These are phyloP conservation scores for Pseudomyrmex flavicornis DNA, from an alignment of 1,140 invertebrate genomes.

Conservation along the genomic window DNA sequence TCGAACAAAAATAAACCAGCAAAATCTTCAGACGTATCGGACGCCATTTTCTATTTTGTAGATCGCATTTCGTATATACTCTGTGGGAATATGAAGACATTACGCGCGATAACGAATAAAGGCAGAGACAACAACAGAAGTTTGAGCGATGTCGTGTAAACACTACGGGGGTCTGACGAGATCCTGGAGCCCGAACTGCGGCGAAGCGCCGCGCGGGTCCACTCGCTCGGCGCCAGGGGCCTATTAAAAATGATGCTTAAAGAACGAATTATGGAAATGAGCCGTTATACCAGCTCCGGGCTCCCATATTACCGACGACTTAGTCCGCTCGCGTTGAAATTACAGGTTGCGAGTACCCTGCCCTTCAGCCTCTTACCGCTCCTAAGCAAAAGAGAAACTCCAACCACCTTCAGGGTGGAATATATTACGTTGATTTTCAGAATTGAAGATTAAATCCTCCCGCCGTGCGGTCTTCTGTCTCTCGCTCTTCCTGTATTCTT, in stretches of 20 bases:
- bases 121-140: slow-evolving; percentile 63
- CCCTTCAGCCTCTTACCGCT: slow-evolving; percentile 36
- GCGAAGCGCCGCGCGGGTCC: slow-evolving; percentile 33
- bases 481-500: slow-evolving; percentile 55
- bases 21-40: background rate
- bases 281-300: slow-evolving; percentile 77
- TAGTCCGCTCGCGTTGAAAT: slow-evolving; percentile 81
- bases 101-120: slow-evolving; percentile 39
- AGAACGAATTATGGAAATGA: slow-evolving; percentile 85
- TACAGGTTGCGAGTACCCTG: slow-evolving; percentile 78
- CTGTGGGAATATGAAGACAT: slow-evolving; percentile 55
- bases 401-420: slow-evolving; percentile 76
- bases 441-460: slow-evolving; percentile 76
- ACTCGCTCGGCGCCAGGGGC: slow-evolving; percentile 80
- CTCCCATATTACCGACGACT: slow-evolving; percentile 82
- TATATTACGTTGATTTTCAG: slow-evolving; percentile 81
- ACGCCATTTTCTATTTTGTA: background rate
- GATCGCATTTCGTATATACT: background rate
- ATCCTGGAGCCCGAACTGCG: slow-evolving; percentile 48
- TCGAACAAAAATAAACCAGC: background rate
- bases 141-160: slow-evolving; percentile 63
- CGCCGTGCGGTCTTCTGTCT: slow-evolving; percentile 45
- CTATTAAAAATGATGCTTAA: slow-evolving; percentile 84
- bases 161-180: slow-evolving; percentile 71
- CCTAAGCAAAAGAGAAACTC: slow-evolving; percentile 64